These are phyloP conservation scores for Lucifuga dentata DNA, from an alignment of 2,113 vertebrate species.

Conservation along the genomic window DNA sequence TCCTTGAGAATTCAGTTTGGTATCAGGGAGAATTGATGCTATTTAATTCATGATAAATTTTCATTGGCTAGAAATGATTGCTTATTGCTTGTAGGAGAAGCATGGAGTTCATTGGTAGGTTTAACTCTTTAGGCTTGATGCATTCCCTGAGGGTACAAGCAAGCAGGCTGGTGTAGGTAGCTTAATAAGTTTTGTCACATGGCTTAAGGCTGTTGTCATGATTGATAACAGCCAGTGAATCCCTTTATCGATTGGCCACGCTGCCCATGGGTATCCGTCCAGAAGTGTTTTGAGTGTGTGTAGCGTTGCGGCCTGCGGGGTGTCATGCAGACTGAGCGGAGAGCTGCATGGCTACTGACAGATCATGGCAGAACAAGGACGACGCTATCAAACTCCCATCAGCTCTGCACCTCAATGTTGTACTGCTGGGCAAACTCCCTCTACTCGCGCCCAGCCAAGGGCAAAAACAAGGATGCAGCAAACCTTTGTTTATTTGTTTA, in stretches of 20 bases:
- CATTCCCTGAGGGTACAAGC: slow-evolving; percentile 47
- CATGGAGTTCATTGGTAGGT: slow-evolving; percentile 45
- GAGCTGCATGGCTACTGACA: slow-evolving; percentile 43
- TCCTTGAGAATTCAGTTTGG: slow-evolving; percentile 23
- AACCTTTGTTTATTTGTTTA: slow-evolving; percentile 72
- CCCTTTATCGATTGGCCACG: slow-evolving; percentile 63
- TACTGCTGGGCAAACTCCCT: slow-evolving; percentile 31
- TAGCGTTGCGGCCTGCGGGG: slow-evolving; percentile 33
- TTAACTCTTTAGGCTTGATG: slow-evolving; percentile 59
- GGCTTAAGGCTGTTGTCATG: slow-evolving; percentile 72
- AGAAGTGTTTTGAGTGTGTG: slow-evolving; percentile 56
- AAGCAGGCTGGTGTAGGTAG: slow-evolving; percentile 50
- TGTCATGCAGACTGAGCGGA: slow-evolving; percentile 44
- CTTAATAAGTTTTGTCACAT: slow-evolving; percentile 72
- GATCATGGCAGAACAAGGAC: slow-evolving; percentile 42
- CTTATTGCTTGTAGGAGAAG: slow-evolving; percentile 35
- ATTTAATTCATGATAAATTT: slow-evolving; percentile 20
- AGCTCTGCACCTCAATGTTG: slow-evolving; percentile 13
- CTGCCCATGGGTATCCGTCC: slow-evolving; percentile 52
- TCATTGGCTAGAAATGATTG: slow-evolving; percentile 38
- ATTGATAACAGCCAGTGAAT: slow-evolving; percentile 74
- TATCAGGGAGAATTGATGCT: neutral
- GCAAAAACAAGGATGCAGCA: slow-evolving; percentile 60
- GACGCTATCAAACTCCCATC: slow-evolving; percentile 32
- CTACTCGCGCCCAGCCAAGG: slow-evolving; percentile 60